Percentiles rank a stretch among this genome's conserved stretches.
phyloP scores from a whole-genome alignment of 2,797 vertebrate genomes.

The Falco concolor region DNA sequence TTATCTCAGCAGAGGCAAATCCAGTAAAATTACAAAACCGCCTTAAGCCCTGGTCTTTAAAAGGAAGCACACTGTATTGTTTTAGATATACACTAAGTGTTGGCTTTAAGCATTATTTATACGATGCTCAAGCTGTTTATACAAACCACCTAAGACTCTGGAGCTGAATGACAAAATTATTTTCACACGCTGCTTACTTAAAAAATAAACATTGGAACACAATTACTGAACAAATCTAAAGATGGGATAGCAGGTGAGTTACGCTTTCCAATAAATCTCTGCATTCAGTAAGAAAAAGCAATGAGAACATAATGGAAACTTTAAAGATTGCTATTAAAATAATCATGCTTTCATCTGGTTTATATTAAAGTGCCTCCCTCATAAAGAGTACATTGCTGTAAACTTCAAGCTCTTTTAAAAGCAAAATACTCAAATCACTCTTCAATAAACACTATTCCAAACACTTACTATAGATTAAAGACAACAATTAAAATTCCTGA shows the following conservation, averaged over 20 bases:
- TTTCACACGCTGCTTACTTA: not conserved
- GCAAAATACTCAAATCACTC: constrained; percentile 41
- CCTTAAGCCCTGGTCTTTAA: not conserved
- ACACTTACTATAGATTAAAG: constrained; percentile 46
- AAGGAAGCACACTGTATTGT: not conserved
- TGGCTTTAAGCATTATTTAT: not conserved
- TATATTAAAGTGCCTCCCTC: constrained; percentile 22
- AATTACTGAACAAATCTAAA: not conserved
- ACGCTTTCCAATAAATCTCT: not conserved
- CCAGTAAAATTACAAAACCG: not conserved
- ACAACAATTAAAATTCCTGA: constrained; percentile 54
- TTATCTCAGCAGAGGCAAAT: not conserved
- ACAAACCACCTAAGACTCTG: not conserved
- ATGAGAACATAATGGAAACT: not conserved
- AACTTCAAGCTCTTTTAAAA: constrained; percentile 37
- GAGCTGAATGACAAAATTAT: not conserved
- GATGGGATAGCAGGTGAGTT: not conserved
- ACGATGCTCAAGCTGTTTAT: not conserved
- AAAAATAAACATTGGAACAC: not conserved
- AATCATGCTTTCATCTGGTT: constrained; percentile 47
- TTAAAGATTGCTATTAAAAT: constrained; percentile 48
- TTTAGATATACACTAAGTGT: not conserved
- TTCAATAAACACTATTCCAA: constrained; percentile 53
- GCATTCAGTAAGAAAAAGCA: not conserved
- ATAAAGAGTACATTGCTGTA: constrained; percentile 20